phyloP scores from a whole-genome alignment of 2,888 invertebrate genomes.

The Pemphredon lugubris region DNA sequence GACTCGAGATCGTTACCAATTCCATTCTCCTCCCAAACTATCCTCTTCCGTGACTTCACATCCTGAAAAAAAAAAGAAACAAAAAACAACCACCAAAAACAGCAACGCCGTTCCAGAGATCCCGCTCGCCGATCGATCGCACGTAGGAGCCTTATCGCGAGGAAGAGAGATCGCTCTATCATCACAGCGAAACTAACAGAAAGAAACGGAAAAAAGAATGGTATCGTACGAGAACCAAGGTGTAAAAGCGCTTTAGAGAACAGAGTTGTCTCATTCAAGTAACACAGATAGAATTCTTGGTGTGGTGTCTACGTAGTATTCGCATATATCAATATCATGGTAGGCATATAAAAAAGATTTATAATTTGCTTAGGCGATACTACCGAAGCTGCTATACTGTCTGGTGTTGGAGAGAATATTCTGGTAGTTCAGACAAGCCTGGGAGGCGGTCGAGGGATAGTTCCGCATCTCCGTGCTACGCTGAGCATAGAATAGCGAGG shows the following conservation, averaged over 20 bases:
- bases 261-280: constrained; percentile 57
- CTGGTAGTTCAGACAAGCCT: constrained; percentile 78
- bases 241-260: too few relatives aligned
- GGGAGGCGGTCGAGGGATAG: constrained; percentile 83
- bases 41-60: too few relatives aligned
- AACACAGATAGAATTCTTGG: constrained; percentile 50
- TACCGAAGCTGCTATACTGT: constrained; percentile 98
- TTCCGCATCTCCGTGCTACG: constrained; percentile 79
- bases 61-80: background rate
- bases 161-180: constrained; percentile 50
- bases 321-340: constrained; percentile 33
- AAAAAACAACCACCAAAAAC: background rate
- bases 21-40: too few relatives aligned
- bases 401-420: constrained; percentile 85
- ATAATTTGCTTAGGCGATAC: constrained; percentile 87
- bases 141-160: constrained; percentile 21
- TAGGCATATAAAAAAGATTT: constrained; percentile 71
- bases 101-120: constrained; percentile 29
- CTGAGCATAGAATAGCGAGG: constrained; percentile 75
- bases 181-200: constrained; percentile 55
- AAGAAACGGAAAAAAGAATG: constrained; percentile 44
- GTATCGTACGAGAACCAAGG: too few relatives aligned
- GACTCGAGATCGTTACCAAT: too few relatives aligned
- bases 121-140: constrained; percentile 34
- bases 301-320: constrained; percentile 52